Base-by-base conservation (phyloP, 1,140 invertebrate species). In the Pomacea maculata region DNA sequence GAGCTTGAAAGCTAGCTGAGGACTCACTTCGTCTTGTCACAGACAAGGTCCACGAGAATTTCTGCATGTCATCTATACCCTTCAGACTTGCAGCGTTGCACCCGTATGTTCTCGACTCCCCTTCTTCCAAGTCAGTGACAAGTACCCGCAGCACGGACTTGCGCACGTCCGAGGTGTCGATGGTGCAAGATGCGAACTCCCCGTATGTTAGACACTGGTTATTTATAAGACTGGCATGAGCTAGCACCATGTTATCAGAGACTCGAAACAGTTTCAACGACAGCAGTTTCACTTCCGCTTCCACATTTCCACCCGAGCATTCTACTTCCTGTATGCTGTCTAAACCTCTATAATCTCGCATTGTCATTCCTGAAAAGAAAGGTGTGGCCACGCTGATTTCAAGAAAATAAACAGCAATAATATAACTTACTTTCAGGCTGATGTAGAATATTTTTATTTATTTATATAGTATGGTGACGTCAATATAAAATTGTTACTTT, bases 91-190 rank as follows among this genome's bases (percentile, higher is more conserved):
- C 67, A 45, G 67, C 75, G 63, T 65, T 65, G 67, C 77, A 78
- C 29, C 77, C 77, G 77, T 70, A 78, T n/a, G 65, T 78, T 54
- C 67, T 34, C 10, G 3, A 25, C 67, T 78, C 77, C 11, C 77
- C 77, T 71, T 78, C 77, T 52, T 71, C 65, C 67, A 78, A 15
- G 54, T 78, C 77, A 11, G 64, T 45, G n/a, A 78, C 77, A 15
- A 78, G 77, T 10, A 78, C 52, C 15, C 77, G 77, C 15, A 78
- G 65, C 3, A 19, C 70, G 8, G 77, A 78, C 14, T 45, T 10
- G 45, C 77, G 19, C 19, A 65, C 15, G 25, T 70, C 52, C 3
- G 19, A 21, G 11, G 34, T 15, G 52, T 78, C 65, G 45, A 78
- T 78, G 19, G 0, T 17, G 67, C 77, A 78, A 17, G 77, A 78